Conservation (phyloP, 2,113 vertebrate species). For the Brachyhypopomus occidentalis region DNA sequence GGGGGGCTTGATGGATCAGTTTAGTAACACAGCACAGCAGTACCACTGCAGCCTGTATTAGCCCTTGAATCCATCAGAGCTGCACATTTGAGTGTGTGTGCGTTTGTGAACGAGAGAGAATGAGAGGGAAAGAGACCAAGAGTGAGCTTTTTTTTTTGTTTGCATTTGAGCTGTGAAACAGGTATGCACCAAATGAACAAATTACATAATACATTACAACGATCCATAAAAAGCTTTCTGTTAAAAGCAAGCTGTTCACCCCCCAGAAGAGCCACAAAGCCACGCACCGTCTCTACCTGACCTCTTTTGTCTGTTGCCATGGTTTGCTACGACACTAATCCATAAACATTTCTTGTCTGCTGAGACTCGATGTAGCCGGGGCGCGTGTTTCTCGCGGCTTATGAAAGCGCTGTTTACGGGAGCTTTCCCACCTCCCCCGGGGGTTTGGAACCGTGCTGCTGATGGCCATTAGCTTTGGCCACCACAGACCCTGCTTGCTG, state of each 20-base stretch:
- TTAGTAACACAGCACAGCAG: slow-evolving; percentile 40
- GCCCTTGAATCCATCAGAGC: slow-evolving; percentile 44
- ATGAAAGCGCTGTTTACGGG: slow-evolving; percentile 48
- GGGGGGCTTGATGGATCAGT: slow-evolving; percentile 44
- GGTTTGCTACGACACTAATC: neutral
- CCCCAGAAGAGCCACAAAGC: neutral
- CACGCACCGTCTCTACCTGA: neutral
- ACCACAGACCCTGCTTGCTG: slow-evolving; percentile 25
- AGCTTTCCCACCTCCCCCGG: slow-evolving; percentile 18
- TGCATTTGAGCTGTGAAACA: neutral
- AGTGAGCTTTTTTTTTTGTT: neutral
- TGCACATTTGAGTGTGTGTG: neutral
- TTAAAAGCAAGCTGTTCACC: neutral
- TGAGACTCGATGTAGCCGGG: neutral
- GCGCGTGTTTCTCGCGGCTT: slow-evolving; percentile 1
- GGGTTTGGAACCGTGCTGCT: slow-evolving; percentile 10
- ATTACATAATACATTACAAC: neutral
- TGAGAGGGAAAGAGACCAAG: neutral
- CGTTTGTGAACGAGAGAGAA: neutral
- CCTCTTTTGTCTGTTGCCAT: neutral
- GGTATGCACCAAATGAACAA: neutral
- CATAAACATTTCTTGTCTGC: neutral
- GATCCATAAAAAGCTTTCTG: neutral
- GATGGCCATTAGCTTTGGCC: slow-evolving; percentile 45
- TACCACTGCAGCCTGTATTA: slow-evolving; percentile 37